Base-by-base conservation (phyloP, 2,113 vertebrate species). In the Hemibagrus wyckioides region DNA sequence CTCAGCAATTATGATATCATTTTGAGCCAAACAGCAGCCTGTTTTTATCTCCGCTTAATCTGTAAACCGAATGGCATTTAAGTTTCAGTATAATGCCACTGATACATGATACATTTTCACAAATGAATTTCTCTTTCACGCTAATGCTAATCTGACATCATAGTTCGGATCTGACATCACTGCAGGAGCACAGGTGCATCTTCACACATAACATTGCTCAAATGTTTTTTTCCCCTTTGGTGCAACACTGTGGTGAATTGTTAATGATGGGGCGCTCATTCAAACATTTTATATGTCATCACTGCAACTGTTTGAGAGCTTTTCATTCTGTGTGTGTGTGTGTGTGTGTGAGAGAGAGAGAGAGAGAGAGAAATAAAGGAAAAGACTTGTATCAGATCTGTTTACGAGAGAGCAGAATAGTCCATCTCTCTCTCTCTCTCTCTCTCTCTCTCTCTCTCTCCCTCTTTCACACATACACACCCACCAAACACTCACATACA, bases 201-300 rank as follows among this genome's bases (percentile, higher is more conserved):
- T 36, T 11, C 44, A 67, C 81, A 65, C 25, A 44, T 44, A 5
- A 1, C 25, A 15, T 36, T 54, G 44, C 28, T 11, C 3, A 56
- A 80, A 56, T 71, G 44, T 25, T 65, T 54, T 33, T 33, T 3
- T 2, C n/a, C 25, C 48, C 9, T 33, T 71, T 56, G 52, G 19
- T 23, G 50, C 77, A 80, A 30, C 3, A 23, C 77, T 54, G 77
- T 80, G 30, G n/a, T 23, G 77, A 36, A 36, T 69, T 54, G 44
- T 39, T 69, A 84, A 84, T 84, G 82, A 84, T 28, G 11, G 39
- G 28, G 19, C 7, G n/a, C 10, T 84, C 52, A 84, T 71, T 84
- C 48, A 50, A 84, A 84, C 82, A 56, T 52, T 56, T 54, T 15
- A 36, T 52, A 11, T 84, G 48, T 71, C 65, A 84, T 23, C 75